Conservation (phyloP, 2,888 invertebrate genomes). For the Sericinus montela region DNA sequence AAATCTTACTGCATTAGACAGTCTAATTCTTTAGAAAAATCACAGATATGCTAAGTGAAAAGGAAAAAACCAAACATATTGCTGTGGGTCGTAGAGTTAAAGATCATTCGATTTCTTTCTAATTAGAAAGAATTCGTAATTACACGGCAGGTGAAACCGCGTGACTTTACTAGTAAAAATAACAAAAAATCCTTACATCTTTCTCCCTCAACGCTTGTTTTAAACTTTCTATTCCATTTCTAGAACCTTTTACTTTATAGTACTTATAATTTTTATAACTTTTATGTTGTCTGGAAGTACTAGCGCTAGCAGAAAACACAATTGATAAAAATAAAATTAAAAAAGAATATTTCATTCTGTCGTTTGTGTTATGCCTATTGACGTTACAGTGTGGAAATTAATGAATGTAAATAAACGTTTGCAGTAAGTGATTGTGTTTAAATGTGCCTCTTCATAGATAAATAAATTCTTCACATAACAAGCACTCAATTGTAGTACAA, state of each 20-base stretch:
- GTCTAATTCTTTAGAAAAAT: too few relatives aligned
- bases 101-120: too few relatives aligned
- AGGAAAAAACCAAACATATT: too few relatives aligned
- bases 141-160: too few relatives aligned
- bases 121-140: too few relatives aligned
- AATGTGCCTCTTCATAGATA: background rate
- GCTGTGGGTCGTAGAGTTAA: too few relatives aligned
- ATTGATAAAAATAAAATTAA: background rate
- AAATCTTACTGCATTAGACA: too few relatives aligned
- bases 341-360: background rate
- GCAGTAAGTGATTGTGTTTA: background rate
- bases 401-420: background rate
- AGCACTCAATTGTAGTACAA: background rate
- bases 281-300: constrained; percentile 12
- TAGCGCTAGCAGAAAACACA: background rate
- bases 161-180: too few relatives aligned
- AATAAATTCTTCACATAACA: background rate
- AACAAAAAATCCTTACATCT: constrained; percentile 35
- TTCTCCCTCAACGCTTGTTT: constrained; percentile 19
- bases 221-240: constrained; percentile 17
- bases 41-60: too few relatives aligned
- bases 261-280: constrained; percentile 28
- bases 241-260: constrained; percentile 22
- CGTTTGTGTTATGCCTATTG: background rate
- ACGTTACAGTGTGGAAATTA: background rate